These are phyloP conservation scores for Mellilla xanthometata DNA, from an alignment of 2,888 invertebrate species.

Conservation along the genomic window DNA sequence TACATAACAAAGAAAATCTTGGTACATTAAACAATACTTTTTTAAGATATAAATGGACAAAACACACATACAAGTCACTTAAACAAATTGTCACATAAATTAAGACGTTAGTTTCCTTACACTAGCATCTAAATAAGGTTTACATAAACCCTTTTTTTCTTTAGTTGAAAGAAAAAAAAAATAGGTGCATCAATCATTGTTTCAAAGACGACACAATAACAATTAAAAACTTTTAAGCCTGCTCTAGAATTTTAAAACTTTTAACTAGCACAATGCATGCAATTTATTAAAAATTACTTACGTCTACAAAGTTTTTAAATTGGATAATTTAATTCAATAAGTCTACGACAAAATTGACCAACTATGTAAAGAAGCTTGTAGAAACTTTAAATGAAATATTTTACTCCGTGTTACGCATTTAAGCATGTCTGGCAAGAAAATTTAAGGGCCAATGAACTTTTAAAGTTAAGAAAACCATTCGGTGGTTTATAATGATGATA, in stretches of 20 bases:
- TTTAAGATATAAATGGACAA: too few relatives aligned
- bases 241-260: slow-evolving; percentile 5
- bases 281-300: slow-evolving; percentile 10
- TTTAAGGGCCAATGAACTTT: slow-evolving; percentile 7
- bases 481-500: slow-evolving; percentile 2
- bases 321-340: slow-evolving; percentile 16
- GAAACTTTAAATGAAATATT: slow-evolving; percentile 22
- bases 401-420: slow-evolving; percentile 8
- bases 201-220: too few relatives aligned
- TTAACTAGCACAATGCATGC: slow-evolving; percentile 1
- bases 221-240: too few relatives aligned
- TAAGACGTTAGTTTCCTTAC: too few relatives aligned
- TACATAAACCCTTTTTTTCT: too few relatives aligned
- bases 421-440: slow-evolving; percentile 8
- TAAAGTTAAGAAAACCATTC: slow-evolving; percentile 2
- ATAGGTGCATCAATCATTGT: not conserved
- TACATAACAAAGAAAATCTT: too few relatives aligned
- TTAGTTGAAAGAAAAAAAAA: too few relatives aligned
- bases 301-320: slow-evolving; percentile 17
- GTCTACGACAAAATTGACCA: slow-evolving; percentile 18
- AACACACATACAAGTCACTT: too few relatives aligned
- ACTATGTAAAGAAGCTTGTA: slow-evolving; percentile 20
- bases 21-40: too few relatives aligned
- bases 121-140: too few relatives aligned
- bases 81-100: too few relatives aligned